A percentile compares a stretch with the other conserved stretches of the same genome.
phyloP scores from a whole-genome alignment of 2,797 vertebrate species.

The Myotis planiceps region DNA sequence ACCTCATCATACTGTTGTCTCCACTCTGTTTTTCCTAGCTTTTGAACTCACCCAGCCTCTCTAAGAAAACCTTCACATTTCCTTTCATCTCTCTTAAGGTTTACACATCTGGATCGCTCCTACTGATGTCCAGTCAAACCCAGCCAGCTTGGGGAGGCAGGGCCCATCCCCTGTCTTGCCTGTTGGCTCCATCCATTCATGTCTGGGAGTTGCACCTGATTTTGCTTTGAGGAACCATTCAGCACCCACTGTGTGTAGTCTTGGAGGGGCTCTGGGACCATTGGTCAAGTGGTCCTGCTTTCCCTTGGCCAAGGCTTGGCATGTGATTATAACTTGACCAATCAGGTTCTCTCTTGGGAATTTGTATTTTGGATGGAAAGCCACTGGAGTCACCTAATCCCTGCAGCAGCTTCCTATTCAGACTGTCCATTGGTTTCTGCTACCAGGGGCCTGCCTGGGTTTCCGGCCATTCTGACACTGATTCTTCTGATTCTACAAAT shows the following conservation, averaged over 20 bases:
- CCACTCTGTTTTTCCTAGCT: slow-evolving; percentile 9
- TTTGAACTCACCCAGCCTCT: slow-evolving; percentile 52
- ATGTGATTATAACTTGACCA: neutral
- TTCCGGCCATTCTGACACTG: neutral
- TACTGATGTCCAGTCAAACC: neutral
- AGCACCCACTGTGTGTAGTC: no score
- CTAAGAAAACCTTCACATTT: slow-evolving; percentile 16
- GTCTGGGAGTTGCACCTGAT: neutral
- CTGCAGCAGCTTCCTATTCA: neutral
- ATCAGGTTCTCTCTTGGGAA: neutral
- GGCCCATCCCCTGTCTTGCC: neutral
- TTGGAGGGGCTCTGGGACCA: neutral
- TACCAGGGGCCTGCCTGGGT: neutral
- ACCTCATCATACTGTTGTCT: neutral
- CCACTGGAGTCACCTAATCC: neutral
- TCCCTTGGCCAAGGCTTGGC: neutral
- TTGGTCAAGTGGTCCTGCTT: neutral
- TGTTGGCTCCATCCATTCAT: neutral
- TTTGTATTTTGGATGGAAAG: neutral
- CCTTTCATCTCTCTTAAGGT: slow-evolving; percentile 61
- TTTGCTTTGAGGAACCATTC: neutral
- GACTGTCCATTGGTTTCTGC: neutral
- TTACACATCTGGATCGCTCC: slow-evolving; percentile 45
- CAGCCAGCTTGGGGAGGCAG: neutral
- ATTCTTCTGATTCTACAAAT: neutral